phyloP scores from a whole-genome alignment of 2,113 vertebrate species.

The Alethe diademata region DNA sequence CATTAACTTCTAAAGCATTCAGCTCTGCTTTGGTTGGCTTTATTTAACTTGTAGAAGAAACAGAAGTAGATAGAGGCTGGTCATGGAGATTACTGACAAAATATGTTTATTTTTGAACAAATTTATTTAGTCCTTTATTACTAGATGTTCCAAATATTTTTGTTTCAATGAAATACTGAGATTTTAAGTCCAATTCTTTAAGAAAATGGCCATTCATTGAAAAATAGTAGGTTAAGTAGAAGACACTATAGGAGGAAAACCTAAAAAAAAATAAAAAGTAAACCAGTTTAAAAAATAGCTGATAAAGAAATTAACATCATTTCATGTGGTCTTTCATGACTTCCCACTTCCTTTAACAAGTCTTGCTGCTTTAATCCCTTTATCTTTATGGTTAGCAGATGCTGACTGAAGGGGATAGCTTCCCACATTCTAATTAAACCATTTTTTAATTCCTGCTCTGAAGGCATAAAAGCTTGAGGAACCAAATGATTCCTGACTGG shows the following conservation, averaged over 20 bases:
- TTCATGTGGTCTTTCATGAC: background rate
- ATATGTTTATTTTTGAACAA: background rate
- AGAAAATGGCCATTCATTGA: background rate
- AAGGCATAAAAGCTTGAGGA: slow-evolving; percentile 51
- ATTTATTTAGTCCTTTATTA: background rate
- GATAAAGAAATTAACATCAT: background rate
- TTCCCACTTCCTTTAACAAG: background rate
- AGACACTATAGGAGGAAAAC: background rate
- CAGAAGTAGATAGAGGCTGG: background rate
- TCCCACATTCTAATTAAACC: slow-evolving; percentile 61
- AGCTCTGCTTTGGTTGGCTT: background rate
- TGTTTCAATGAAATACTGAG: background rate
- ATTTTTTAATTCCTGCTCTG: slow-evolving; percentile 62
- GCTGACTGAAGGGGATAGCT: slow-evolving; percentile 46
- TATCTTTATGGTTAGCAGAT: slow-evolving; percentile 31
- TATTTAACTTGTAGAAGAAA: background rate
- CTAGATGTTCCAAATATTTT: background rate
- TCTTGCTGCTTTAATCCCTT: background rate
- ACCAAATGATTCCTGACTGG: slow-evolving; percentile 57
- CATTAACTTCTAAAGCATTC: background rate
- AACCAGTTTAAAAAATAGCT: background rate
- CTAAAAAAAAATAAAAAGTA: background rate
- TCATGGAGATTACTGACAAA: background rate
- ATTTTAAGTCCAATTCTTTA: background rate
- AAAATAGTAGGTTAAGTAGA: background rate